phyloP scores from a whole-genome alignment of 2,113 vertebrate genomes.

The Gorsachius goisagi region DNA sequence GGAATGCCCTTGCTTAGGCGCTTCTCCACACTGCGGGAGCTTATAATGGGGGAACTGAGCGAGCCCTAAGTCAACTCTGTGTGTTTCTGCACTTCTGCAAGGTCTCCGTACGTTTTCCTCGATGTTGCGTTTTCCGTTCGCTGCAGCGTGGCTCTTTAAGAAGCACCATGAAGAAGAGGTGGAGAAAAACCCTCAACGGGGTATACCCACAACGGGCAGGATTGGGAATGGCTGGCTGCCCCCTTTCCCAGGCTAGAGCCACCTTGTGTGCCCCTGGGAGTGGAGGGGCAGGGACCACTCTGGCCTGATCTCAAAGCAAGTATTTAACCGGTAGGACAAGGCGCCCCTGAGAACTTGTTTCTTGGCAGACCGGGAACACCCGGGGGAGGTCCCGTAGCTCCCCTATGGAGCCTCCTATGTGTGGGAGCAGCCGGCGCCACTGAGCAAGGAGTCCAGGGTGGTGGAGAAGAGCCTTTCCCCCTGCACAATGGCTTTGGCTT shows the following conservation, averaged over 20 bases:
- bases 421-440: accelerated
- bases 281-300: not conserved
- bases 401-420: accelerated
- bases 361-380: not conserved
- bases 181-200: not conserved
- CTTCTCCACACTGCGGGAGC: not conserved
- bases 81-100: not conserved
- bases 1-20: not conserved
- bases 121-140: not conserved
- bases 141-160: not conserved
- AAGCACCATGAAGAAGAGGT: not conserved
- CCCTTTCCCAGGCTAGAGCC: not conserved
- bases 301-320: not conserved
- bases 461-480: not conserved
- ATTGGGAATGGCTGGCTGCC: not conserved
- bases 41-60: not conserved
- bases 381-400: not conserved
- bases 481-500: not conserved
- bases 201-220: accelerated
- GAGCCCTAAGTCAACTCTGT: not conserved
- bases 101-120: not conserved
- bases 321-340: not conserved
- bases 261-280: not conserved
- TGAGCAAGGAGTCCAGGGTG: not conserved
- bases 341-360: not conserved